phyloP scores from a whole-genome alignment of 2,888 invertebrate species.

The Ellobium chinense region DNA sequence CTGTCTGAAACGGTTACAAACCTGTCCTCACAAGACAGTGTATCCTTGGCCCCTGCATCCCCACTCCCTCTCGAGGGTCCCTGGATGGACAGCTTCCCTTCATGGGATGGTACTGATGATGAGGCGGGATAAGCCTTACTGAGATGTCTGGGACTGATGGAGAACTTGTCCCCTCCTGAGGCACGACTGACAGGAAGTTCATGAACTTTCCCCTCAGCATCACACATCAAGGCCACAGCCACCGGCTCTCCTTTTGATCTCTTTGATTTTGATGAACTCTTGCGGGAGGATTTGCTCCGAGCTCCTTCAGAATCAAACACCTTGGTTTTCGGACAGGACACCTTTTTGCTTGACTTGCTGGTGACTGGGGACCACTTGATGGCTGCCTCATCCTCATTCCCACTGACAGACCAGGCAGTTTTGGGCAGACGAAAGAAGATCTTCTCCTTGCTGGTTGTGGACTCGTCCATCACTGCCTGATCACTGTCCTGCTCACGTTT shows the following conservation, averaged over 20 bases:
- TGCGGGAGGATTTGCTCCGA: not conserved
- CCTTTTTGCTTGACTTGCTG: not conserved
- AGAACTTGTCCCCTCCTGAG: not conserved
- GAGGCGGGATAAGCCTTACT: not conserved
- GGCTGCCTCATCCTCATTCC: not conserved
- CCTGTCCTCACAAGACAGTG: not conserved
- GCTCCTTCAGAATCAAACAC: not conserved
- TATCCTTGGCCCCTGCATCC: not conserved
- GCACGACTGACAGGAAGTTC: not conserved
- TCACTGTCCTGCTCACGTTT: not conserved
- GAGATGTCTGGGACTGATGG: not conserved
- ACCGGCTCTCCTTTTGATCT: not conserved
- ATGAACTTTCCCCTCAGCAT: not conserved
- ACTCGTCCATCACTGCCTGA: not conserved
- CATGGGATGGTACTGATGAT: not conserved
- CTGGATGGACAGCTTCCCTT: not conserved
- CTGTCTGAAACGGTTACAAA: not conserved
- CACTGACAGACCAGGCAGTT: slow-evolving; percentile 19
- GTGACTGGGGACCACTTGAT: not conserved
- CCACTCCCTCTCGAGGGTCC: not conserved
- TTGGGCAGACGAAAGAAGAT: not conserved
- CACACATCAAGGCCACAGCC: not conserved
- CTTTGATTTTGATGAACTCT: not conserved
- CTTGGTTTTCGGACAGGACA: not conserved
- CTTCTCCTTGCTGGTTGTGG: not conserved